Evolutionary conservation across 2,888 invertebrate genomes (phyloP), one percentile per base, ranked within the genome.

Genomic region (Caenorhabditis parvicauda): DNA sequence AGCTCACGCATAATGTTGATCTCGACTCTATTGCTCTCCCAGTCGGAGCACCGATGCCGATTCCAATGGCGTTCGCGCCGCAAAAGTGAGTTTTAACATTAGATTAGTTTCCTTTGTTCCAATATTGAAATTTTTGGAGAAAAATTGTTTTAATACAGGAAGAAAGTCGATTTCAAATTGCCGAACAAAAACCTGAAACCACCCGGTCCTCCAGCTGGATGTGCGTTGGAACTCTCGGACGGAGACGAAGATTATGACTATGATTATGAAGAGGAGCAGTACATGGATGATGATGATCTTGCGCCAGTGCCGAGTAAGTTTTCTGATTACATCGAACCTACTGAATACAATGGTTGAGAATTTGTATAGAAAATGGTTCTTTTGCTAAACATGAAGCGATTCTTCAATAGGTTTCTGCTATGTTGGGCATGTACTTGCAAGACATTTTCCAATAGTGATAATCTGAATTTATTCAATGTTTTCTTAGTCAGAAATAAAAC

Each of bases 141-240:
- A 43, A 43, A 25, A 43, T n/a, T 12, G 12, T 45, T 12, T 44
- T 46, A 37, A 4, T 59, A 28, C 47, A 68, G 64, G 37, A 57
- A 63, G 35, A 63, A 59, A 45, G 69, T 69, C n/a, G 69, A 69
- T 25, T 65, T 69, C 49, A 55, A 63, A 48, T 51, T 69, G 21
- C 64, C 69, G 1, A 38, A 54, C 4, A 39, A 61, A 27, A 49
- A 62, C 7, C 29, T 49, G 21, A 57, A 61, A 27, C 68, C 68
- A 1, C 67, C 70, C n/a, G 77, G 77, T 12, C 71, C 71, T 5
- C 77, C 77, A 7, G 67, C 70, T 41, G 75, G 76, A 35, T 21
- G 64, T 19, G 72, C 76, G 7, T 73, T 66, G 7, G 56, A 50
- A 22, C 55, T 70, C 28, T 65, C 69, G 21, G 70, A 72, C 39